Evolutionary conservation across 2,888 invertebrate species (phyloP).

Genomic region (Axea sp.): DNA sequence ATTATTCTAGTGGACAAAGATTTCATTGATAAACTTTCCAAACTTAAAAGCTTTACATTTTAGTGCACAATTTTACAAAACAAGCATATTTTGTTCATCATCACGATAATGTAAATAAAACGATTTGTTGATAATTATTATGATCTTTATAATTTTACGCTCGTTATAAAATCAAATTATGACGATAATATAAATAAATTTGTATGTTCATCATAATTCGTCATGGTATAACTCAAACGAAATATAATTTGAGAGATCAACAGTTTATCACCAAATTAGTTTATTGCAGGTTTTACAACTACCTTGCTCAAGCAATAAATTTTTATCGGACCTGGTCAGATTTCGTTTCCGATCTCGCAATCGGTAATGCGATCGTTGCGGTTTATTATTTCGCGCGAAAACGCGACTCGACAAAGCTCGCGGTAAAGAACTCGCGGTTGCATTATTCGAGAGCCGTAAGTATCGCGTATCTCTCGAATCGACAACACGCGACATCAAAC

Average conservation of each 20-base stretch:
- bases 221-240: neutral
- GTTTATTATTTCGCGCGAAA: slow-evolving; percentile 50
- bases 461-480: slow-evolving; percentile 47
- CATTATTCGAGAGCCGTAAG: slow-evolving; percentile 27
- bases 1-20: too few relatives aligned
- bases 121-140: too few relatives aligned
- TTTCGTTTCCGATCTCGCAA: slow-evolving; percentile 52
- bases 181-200: too few relatives aligned
- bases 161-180: too few relatives aligned
- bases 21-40: too few relatives aligned
- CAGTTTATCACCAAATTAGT: slow-evolving; percentile 19
- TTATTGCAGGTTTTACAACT: neutral
- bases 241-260: neutral
- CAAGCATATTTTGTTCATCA: too few relatives aligned
- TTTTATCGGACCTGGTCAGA: slow-evolving; percentile 12
- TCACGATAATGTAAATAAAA: too few relatives aligned
- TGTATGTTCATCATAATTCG: too few relatives aligned
- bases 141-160: too few relatives aligned
- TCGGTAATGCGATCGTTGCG: slow-evolving; percentile 47
- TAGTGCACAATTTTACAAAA: too few relatives aligned
- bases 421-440: slow-evolving; percentile 38
- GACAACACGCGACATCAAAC: slow-evolving; percentile 42
- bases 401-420: slow-evolving; percentile 34
- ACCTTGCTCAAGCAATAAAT: slow-evolving; percentile 19
- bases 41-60: too few relatives aligned